Conservation (phyloP, 2,888 invertebrate species). For the Sympetrum striolatum region DNA sequence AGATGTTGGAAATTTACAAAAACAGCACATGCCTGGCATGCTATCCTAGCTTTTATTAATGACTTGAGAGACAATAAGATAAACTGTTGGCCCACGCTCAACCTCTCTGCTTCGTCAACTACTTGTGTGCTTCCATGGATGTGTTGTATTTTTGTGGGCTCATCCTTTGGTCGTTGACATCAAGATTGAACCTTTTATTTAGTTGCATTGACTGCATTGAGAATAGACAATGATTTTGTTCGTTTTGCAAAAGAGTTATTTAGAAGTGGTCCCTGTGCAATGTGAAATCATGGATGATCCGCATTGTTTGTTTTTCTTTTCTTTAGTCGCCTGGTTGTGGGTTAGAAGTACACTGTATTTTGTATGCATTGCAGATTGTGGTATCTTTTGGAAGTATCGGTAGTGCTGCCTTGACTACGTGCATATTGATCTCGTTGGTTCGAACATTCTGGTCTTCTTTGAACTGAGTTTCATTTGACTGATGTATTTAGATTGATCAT, state of each 20-base stretch:
- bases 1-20: slow-evolving; percentile 1
- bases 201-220: slow-evolving; percentile 3
- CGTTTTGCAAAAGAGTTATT: background rate
- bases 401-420: background rate
- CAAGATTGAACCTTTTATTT: background rate
- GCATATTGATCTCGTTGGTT: background rate
- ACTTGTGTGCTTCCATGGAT: slow-evolving; percentile 35
- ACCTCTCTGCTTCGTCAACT: slow-evolving; percentile 35
- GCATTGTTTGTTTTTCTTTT: background rate
- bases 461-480: background rate
- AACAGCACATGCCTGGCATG: slow-evolving; percentile 35
- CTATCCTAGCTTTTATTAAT: slow-evolving; percentile 18
- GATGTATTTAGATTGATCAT: background rate
- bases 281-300: background rate
- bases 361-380: slow-evolving; percentile 16
- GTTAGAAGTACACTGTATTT: slow-evolving; percentile 17
- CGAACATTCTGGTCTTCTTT: background rate
- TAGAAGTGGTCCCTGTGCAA: background rate
- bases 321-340: background rate
- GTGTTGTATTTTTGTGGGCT: slow-evolving; percentile 1
- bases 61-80: background rate
- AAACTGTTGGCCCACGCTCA: slow-evolving; percentile 1
- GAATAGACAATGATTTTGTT: slow-evolving; percentile 16
- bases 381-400: background rate
- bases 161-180: background rate